Evolutionary conservation across 92 coral and sea anemone species (phyloP), one percentile per base, ranked within the genome.

Genomic region (Actinernus sp.): DNA sequence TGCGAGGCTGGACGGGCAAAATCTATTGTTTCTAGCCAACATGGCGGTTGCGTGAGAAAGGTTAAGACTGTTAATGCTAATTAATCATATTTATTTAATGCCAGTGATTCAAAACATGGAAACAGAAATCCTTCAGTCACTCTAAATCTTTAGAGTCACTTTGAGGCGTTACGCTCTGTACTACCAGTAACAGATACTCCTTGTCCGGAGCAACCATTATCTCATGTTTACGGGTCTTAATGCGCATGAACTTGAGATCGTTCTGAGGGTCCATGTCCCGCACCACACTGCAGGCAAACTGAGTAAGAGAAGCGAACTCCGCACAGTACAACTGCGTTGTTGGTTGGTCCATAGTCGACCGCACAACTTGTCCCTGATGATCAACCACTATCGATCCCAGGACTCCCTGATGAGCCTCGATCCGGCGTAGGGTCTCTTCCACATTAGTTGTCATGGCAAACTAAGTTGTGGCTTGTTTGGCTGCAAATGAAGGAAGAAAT

Each of bases 211-310:
- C 96, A 17, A 89, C 72, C 90, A 89, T 84, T 3, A 89, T 89
- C 53, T 89, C 96, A 44, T 66, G 48, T 63, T 89, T 89, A 14
- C 86, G 73, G 14, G 96, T 78, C 34, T 92, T 84, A 5, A 89
- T 67, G 0, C 96, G 84, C 13, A 89, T 71, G 30, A 89, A 89
- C 55, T 89, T 89, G 55, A 89, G 58, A 49, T 79, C 91, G 45
- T 89, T 68, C 21, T 78, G 77, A 13, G 96, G 96, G 51, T 89
- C 96, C 21, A 89, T 82, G 50, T 89, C 96, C 23, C 96, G 65
- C 40, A 85, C 78, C 12, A 85, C 79, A 58, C 88, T 86, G 26
- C 88, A 78, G n/a, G 88, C 96, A 73, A 89, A 51, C 31, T 40
- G 63, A 1, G 92, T 63, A 31, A 89, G 71, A 4, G 68, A 40